Evolutionary conservation across 1,140 invertebrate genomes (phyloP).

Genomic region (Apolygus lucorum): DNA sequence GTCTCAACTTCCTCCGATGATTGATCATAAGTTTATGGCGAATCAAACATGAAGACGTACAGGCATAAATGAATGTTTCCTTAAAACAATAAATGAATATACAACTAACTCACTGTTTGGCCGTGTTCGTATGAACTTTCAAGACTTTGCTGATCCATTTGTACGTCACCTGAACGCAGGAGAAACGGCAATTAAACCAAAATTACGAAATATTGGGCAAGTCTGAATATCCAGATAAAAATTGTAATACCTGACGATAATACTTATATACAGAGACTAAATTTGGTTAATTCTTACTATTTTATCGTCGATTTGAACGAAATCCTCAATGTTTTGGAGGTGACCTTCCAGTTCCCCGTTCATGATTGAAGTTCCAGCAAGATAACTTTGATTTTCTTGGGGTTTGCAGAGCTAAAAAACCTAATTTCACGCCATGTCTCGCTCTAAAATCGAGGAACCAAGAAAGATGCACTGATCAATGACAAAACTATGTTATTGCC

Average conservation of each 20-base stretch:
- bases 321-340: conserved; percentile 25
- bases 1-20: too few relatives aligned
- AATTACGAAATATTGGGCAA: conserved; percentile 11
- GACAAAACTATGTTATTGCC: too few relatives aligned
- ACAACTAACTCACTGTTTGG: conserved; percentile 25
- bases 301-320: conserved; percentile 24
- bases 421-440: too few relatives aligned
- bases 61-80: neutral
- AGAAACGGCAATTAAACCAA: too few relatives aligned
- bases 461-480: too few relatives aligned
- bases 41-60: neutral
- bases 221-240: neutral
- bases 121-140: conserved; percentile 25
- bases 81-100: neutral
- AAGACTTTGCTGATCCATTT: conserved; percentile 23
- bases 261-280: neutral
- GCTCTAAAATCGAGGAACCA: too few relatives aligned
- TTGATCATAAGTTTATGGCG: neutral
- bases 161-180: conserved; percentile 28
- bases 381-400: too few relatives aligned
- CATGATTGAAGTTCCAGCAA: too few relatives aligned
- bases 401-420: too few relatives aligned
- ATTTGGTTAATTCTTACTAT: conserved; percentile 16
- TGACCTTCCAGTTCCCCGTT: conserved; percentile 5
- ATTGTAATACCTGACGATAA: neutral